Base-by-base conservation (phyloP, 2,113 vertebrate genomes). In the Papio anubis region DNA sequence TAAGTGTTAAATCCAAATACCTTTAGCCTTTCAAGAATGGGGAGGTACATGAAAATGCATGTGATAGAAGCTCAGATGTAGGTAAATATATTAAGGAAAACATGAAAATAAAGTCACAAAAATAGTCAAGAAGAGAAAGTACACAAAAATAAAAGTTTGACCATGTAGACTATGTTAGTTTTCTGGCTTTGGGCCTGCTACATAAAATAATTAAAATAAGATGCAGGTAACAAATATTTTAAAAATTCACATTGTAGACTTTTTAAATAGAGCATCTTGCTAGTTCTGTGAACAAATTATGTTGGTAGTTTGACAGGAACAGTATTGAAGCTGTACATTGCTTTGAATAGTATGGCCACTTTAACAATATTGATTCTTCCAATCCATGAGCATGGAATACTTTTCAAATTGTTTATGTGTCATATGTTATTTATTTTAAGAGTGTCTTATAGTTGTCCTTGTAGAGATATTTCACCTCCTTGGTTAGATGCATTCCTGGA, bases 131-230 rank as follows among this genome's bases (percentile, higher is more conserved):
- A 3, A 17, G 50, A 80, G 16, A n/a, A 70, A 55, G 27, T 6
- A 0, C 2, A 35, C 8, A 55, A 55, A 82, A 83, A 3, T n/a
- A 3, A 35, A 17, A 89, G 21, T 9, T 45, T 90, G 80, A 70
- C 8, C 6, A 21, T 1, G 30, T 13, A 50, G 6, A 23, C 4
- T 64, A 45, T 66, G 6, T 25, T 40, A n/a, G 5, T 76, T 96
- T 68, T 94, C 88, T 55, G 27, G 27, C 32, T 64, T 61, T 61
- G 52, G 18, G n/a, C 11, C 61, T 91, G 30, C 0, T 73, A 72
- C 23, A 82, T 75, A 61, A 68, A 93, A 52, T 59, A 79, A 79
- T 94, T 93, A 94, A 94, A 79, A 92, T 55, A 70, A 84, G 70
- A 73, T 59, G 1, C 23, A 83, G 1, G 23, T 82, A 52, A 73